Evolutionary conservation across 2,113 vertebrate species (phyloP).

Genomic region (Arizona elegans): DNA sequence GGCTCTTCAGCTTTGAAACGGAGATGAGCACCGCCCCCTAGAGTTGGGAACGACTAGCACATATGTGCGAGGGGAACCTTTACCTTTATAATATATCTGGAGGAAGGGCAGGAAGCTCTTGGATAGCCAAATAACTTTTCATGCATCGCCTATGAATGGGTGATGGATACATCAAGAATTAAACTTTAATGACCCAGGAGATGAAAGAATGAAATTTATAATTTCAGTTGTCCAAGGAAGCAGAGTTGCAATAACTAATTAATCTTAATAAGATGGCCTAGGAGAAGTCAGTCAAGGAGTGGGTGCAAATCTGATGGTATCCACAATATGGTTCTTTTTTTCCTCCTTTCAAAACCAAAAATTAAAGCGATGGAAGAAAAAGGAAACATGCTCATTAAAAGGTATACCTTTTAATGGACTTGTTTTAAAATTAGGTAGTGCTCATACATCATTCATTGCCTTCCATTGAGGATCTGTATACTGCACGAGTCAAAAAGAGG

Average conservation of each 20-base stretch:
- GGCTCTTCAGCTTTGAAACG: no score
- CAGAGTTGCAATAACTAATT: slow-evolving; percentile 1
- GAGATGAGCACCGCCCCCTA: no score
- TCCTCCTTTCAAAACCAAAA: accelerated
- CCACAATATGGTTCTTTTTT: background rate
- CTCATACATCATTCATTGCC: background rate
- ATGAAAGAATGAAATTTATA: slow-evolving; percentile 38
- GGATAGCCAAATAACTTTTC: slow-evolving; percentile 34
- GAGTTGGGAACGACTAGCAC: no score
- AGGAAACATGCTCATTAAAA: background rate
- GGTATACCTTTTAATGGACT: background rate
- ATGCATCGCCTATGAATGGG: slow-evolving; percentile 47
- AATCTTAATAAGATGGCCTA: accelerated
- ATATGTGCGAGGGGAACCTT: no score
- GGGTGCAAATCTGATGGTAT: background rate
- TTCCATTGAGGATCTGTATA: no score
- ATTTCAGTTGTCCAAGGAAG: slow-evolving; percentile 32
- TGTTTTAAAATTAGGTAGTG: background rate
- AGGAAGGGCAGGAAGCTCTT: slow-evolving; percentile 56
- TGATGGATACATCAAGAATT: slow-evolving; percentile 61
- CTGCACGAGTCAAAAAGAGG: no score
- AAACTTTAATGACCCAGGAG: slow-evolving; percentile 70
- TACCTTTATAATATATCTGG: slow-evolving; percentile 46
- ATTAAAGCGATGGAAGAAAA: background rate
- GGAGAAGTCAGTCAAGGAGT: background rate